Conservation (phyloP, 1,140 invertebrate genomes). For the Bombus polaris region DNA sequence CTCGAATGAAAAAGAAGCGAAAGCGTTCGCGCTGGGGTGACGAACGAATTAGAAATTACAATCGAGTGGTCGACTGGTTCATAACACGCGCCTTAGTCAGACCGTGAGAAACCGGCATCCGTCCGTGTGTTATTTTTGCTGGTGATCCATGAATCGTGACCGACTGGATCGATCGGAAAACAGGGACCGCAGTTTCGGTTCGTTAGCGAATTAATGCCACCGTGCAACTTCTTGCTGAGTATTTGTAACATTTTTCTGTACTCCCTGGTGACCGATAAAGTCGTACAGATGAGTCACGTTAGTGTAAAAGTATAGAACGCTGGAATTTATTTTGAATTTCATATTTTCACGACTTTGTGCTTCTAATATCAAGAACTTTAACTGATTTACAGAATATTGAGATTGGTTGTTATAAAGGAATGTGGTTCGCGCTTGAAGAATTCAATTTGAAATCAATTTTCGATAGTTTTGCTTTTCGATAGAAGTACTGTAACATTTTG, state of each 20-base stretch:
- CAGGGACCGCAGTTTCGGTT: constrained; percentile 26
- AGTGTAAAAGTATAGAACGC: no score
- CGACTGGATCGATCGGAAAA: constrained; percentile 20
- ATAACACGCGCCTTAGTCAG: constrained; percentile 45
- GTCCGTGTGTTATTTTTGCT: constrained; percentile 54
- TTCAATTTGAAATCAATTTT: no score
- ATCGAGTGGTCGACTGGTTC: constrained; percentile 54
- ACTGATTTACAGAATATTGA: no score
- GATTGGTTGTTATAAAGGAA: no score
- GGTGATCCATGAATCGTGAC: constrained; percentile 55
- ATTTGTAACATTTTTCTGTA: not conserved
- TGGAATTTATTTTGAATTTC: not conserved
- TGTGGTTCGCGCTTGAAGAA: no score
- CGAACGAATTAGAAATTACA: constrained; percentile 61
- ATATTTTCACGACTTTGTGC: not conserved
- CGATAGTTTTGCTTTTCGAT: no score
- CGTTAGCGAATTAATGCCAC: constrained; percentile 55
- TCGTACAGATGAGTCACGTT: not conserved
- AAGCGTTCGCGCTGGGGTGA: constrained; percentile 1
- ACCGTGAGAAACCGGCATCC: constrained; percentile 67
- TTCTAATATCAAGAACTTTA: no score
- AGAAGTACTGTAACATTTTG: no score
- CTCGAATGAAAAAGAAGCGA: not conserved
- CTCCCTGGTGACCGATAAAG: not conserved
- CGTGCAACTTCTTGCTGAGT: constrained; percentile 12